These are phyloP conservation scores for Halcyon badia DNA, from an alignment of 2,797 vertebrate species.

Conservation along the genomic window DNA sequence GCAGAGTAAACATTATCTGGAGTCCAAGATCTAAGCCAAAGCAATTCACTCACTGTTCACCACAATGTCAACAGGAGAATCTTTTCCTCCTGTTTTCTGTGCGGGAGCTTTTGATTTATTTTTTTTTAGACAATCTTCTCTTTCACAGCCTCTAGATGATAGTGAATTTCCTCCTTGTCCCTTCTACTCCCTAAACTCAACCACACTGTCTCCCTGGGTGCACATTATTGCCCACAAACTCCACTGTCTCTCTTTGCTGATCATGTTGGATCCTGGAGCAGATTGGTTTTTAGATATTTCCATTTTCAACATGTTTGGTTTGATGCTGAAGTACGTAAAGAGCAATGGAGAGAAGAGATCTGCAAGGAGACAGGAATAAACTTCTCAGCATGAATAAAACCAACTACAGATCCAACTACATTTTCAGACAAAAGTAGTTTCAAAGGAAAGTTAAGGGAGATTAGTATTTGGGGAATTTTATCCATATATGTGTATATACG, in stretches of 20 bases:
- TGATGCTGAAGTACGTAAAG: neutral
- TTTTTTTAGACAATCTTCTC: neutral
- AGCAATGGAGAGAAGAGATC: neutral
- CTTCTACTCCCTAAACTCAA: neutral
- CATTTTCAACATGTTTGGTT: constrained; percentile 19
- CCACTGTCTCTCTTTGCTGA: neutral
- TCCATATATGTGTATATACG: neutral
- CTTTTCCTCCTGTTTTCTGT: neutral
- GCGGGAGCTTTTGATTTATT: neutral
- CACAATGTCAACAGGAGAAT: neutral
- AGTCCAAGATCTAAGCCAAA: constrained; percentile 19
- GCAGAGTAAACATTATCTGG: constrained; percentile 14
- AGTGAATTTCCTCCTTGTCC: neutral
- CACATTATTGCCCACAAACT: neutral
- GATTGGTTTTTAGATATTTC: neutral
- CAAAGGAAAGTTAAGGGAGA: neutral
- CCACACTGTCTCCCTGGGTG: neutral
- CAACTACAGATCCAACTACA: neutral
- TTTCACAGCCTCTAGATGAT: neutral
- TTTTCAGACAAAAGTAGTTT: neutral
- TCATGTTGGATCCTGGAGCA: neutral
- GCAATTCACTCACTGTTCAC: neutral
- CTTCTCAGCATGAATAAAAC: neutral
- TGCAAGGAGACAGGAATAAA: neutral
- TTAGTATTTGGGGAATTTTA: neutral